Base-by-base conservation (phyloP, 2,113 vertebrate genomes). In the Hippocampus barbouri region DNA sequence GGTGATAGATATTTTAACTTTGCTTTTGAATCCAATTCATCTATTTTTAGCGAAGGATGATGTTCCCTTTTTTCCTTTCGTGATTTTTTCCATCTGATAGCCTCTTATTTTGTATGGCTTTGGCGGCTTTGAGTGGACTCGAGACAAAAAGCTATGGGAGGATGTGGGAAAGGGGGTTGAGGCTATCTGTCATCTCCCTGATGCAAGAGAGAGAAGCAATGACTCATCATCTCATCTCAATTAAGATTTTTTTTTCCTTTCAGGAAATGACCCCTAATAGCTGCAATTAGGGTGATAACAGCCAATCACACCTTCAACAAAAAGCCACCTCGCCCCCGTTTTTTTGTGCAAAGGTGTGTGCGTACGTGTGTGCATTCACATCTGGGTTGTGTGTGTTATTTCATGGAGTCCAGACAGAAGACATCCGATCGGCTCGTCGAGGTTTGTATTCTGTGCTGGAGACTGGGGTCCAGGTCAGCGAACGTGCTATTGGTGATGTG, bases 231-330 rank as follows among this genome's bases (percentile, higher is more conserved):
- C n/a, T 66, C 41, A 66, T 66, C 67, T 30, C 70, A 78, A 83
- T 84, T 70, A 67, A 73, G n/a, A 69, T 72, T 53, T 40, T 68
- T 66, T 47, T 83, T 38, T 38, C 34, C 64, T 74, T 7, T 57
- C 73, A 89, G 87, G 83, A 91, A 90, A 86, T 75, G 54, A 66
- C 66, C 79, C 75, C 63, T 69, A 67, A 72, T 82, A 77, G 68
- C 73, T 79, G 75, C 70, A 81, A 77, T 88, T 87, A 73, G 65
- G 81, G 47, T 70, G 83, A 90, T 85, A 81, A 79, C 57, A 79
- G 38, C 53, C 76, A 77, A 88, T 87, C 83, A 75, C 78, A 74
- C 68, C 63, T 75, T n/a, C 14, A 66, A 67, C 18, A 49, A 63
- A 71, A 61, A 69, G 51, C 71, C 61, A 75, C 25, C 23, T 20